Conservation (phyloP, 2,797 vertebrate genomes). For the Etheostoma perlongum region DNA sequence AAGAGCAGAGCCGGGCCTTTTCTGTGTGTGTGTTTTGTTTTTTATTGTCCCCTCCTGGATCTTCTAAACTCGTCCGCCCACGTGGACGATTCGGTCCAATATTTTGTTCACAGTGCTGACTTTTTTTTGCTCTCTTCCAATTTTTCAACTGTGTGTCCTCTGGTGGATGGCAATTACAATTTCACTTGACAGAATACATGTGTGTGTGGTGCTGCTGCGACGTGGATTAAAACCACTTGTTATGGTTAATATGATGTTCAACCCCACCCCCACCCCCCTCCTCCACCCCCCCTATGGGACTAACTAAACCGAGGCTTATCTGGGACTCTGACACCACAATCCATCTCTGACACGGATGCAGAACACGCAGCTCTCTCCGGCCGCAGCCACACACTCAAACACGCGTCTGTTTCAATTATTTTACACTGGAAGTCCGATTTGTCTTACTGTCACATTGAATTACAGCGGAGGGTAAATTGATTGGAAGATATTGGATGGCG, state of each 20-base stretch:
- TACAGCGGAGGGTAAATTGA: constrained; percentile 64
- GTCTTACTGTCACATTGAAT: constrained; percentile 76
- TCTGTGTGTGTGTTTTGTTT: constrained; percentile 13
- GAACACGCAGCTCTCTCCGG: constrained; percentile 34
- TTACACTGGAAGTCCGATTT: constrained; percentile 72
- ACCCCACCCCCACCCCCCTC: constrained; percentile 7
- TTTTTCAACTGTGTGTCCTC: constrained; percentile 71
- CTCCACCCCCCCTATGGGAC: constrained; percentile 22
- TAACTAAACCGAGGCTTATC: constrained; percentile 73
- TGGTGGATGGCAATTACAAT: constrained; percentile 67
- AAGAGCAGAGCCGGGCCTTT: constrained; percentile 48
- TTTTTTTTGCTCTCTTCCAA: constrained; percentile 70
- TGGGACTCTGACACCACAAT: constrained; percentile 75
- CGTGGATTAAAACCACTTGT: constrained; percentile 67
- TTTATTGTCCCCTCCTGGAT: background rate
- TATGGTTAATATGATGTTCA: constrained; percentile 64
- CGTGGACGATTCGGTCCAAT: constrained; percentile 56
- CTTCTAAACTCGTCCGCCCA: constrained; percentile 57
- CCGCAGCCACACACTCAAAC: constrained; percentile 58
- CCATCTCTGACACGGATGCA: constrained; percentile 73
- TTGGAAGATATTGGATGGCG: constrained; percentile 67
- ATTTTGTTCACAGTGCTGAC: constrained; percentile 67
- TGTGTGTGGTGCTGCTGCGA: constrained; percentile 19
- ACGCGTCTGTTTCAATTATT: constrained; percentile 77
- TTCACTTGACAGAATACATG: constrained; percentile 58